These are phyloP conservation scores for Cyprinella venusta DNA, from an alignment of 2,797 vertebrate species.

Conservation along the genomic window DNA sequence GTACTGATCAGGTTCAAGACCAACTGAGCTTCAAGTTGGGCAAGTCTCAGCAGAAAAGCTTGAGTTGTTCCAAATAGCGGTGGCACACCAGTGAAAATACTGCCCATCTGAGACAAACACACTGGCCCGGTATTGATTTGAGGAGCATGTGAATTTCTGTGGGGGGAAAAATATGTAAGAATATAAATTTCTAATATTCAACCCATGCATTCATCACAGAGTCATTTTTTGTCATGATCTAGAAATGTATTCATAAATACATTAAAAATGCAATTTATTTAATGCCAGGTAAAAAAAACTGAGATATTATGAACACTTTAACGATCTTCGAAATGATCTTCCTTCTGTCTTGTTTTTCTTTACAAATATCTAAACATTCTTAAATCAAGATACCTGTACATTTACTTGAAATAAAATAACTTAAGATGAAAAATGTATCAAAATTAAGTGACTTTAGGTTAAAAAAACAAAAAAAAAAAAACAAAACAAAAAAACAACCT, in stretches of 20 bases:
- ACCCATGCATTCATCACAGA: not conserved
- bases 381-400: not conserved
- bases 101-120: conserved; percentile 3
- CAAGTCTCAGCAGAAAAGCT: conserved; percentile 24
- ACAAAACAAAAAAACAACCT: not conserved
- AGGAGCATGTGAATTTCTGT: not conserved
- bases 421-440: not conserved
- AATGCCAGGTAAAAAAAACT: not conserved
- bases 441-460: not conserved
- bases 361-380: not conserved
- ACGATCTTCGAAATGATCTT: too few species aligned
- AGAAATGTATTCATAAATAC: not conserved
- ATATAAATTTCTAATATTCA: not conserved
- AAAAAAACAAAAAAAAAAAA: not conserved
- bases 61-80: conserved; percentile 28
- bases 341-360: not conserved
- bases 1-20: conserved; percentile 40
- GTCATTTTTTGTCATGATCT: not conserved
- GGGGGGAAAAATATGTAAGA: not conserved
- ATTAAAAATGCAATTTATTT: not conserved
- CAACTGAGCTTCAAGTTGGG: conserved; percentile 47
- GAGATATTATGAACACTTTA: not conserved
- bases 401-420: not conserved
- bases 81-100: conserved; percentile 1
- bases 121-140: conserved; percentile 11